These are phyloP conservation scores for Argya squamiceps DNA, from an alignment of 2,797 vertebrate genomes.

Conservation along the genomic window DNA sequence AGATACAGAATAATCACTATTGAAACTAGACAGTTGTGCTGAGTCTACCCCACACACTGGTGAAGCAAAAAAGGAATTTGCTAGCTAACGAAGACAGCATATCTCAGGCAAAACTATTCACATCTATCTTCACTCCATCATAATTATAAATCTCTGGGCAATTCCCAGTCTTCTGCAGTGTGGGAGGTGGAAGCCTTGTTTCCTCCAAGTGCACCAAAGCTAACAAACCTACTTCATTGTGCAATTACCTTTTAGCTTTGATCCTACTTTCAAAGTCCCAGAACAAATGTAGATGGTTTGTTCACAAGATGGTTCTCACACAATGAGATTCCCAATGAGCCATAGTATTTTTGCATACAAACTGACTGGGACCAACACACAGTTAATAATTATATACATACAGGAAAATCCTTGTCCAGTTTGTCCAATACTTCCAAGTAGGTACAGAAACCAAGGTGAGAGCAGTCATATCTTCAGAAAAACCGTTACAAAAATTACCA, in stretches of 20 bases:
- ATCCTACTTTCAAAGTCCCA: background rate
- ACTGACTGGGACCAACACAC: background rate
- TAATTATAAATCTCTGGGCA: background rate
- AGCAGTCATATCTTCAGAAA: background rate
- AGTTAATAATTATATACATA: background rate
- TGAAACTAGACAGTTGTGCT: background rate
- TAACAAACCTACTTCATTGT: background rate
- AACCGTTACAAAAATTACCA: background rate
- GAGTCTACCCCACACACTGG: background rate
- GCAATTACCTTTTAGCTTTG: slow-evolving; percentile 7
- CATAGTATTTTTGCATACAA: background rate
- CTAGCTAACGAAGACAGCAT: background rate
- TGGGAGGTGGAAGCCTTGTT: background rate
- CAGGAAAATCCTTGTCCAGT: background rate
- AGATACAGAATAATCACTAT: background rate
- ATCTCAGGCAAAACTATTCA: background rate
- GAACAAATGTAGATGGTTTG: background rate
- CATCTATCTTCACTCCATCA: background rate
- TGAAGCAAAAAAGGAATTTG: background rate
- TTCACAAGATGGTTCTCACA: background rate
- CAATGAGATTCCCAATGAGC: background rate
- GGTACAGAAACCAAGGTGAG: background rate
- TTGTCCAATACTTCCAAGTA: background rate
- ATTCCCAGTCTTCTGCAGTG: background rate
- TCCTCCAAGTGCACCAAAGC: background rate